These are phyloP conservation scores for Oscheius onirici DNA, from an alignment of 2,888 invertebrate species.

Conservation along the genomic window DNA sequence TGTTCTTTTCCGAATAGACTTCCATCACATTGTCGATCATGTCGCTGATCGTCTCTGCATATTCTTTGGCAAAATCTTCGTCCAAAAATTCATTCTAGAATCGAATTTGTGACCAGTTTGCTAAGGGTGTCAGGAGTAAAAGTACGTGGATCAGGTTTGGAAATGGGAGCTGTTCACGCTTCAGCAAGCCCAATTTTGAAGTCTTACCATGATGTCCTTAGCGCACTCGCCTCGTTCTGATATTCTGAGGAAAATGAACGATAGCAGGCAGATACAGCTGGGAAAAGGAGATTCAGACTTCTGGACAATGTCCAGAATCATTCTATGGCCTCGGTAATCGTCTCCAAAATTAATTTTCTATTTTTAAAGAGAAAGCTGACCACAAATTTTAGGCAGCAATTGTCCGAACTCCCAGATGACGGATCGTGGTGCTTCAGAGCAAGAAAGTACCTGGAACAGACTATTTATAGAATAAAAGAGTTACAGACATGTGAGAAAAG, in stretches of 20 bases:
- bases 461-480: neutral
- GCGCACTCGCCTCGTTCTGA: conserved; percentile 27
- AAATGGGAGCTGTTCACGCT: neutral
- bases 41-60: neutral
- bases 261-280: conserved; percentile 8
- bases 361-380: neutral
- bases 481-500: conserved; percentile 3
- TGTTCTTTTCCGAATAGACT: conserved; percentile 5
- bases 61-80: conserved; percentile 1
- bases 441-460: neutral
- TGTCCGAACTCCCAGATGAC: neutral
- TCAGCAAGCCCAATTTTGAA: no score
- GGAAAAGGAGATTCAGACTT: neutral
- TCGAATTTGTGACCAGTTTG: no score
- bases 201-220: neutral
- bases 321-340: conserved; percentile 7
- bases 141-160: no score
- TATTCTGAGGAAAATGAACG: neutral
- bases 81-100: neutral
- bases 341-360: conserved; percentile 4
- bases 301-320: conserved; percentile 6
- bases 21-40: conserved; percentile 9
- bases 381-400: neutral
- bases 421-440: neutral
- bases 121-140: no score